These are phyloP conservation scores for Trimorus sp. DNA, from an alignment of 2,888 invertebrate genomes.

Conservation along the genomic window DNA sequence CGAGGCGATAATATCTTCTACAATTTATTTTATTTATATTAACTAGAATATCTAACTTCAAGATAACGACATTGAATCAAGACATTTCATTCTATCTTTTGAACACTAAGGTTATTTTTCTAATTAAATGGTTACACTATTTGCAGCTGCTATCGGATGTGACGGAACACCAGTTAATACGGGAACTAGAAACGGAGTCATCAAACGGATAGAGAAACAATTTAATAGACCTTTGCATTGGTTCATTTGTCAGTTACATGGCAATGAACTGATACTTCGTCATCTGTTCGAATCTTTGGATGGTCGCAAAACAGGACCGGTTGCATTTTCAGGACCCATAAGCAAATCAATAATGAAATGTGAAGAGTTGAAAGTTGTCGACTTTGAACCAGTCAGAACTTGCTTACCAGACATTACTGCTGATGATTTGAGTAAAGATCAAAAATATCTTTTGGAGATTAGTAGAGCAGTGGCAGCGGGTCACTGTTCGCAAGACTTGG, in stretches of 20 bases:
- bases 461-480: constrained; percentile 18
- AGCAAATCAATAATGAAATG: constrained; percentile 64
- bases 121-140: background rate
- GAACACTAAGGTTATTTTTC: background rate
- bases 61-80: background rate
- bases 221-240: constrained; percentile 20
- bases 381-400: background rate
- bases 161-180: constrained; percentile 19
- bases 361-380: constrained; percentile 4
- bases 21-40: no score
- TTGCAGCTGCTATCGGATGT: constrained; percentile 11
- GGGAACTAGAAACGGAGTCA: background rate
- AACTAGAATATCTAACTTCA: no score
- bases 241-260: constrained; percentile 21
- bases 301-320: constrained; percentile 58
- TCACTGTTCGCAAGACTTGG: constrained; percentile 20
- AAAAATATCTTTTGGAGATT: constrained; percentile 28
- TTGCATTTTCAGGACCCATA: constrained; percentile 68
- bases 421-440: constrained; percentile 35
- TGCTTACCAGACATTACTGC: background rate
- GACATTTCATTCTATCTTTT: no score
- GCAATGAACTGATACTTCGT: constrained; percentile 22
- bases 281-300: constrained; percentile 24
- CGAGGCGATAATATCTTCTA: no score
- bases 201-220: constrained; percentile 5